Conservation (phyloP, 1,140 invertebrate genomes). For the Drosophila seguyi region DNA sequence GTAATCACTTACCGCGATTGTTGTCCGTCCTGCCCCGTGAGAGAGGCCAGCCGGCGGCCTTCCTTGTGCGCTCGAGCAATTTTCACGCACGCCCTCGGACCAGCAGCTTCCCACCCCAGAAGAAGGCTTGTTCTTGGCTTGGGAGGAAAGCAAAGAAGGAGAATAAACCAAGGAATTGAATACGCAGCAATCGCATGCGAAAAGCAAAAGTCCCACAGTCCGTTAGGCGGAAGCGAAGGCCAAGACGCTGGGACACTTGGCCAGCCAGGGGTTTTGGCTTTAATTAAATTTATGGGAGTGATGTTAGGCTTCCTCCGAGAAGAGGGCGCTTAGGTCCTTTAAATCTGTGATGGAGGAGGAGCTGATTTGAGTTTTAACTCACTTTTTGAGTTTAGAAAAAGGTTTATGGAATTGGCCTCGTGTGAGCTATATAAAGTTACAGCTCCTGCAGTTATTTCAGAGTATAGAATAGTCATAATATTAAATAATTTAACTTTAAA, state of each 20-base stretch:
- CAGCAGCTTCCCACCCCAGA: constrained; percentile 6
- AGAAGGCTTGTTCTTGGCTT: constrained; percentile 8
- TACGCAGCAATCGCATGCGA: constrained; percentile 42
- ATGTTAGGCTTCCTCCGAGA: background rate
- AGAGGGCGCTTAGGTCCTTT: background rate
- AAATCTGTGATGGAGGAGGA: background rate
- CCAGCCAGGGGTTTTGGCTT: constrained; percentile 6
- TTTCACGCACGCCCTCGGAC: constrained; percentile 77
- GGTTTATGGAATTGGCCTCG: background rate
- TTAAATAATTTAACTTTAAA: background rate
- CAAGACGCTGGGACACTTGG: background rate
- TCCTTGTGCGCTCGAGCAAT: constrained; percentile 70
- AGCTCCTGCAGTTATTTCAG: background rate
- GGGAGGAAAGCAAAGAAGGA: background rate
- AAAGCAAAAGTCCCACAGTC: constrained; percentile 52
- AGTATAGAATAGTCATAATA: background rate
- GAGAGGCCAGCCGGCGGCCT: constrained; percentile 66
- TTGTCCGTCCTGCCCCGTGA: constrained; percentile 68
- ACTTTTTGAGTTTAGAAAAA: background rate
- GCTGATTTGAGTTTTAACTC: background rate
- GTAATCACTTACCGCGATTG: constrained; percentile 81
- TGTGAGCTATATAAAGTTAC: background rate
- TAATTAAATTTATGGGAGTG: constrained; percentile 30
- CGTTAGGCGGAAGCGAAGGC: constrained; percentile 33
- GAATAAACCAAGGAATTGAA: constrained; percentile 7